A percentile compares a stretch with the other conserved stretches of the same genome.
Evolutionary conservation across 2,888 invertebrate species (phyloP).

Genomic region (Tipula helvola): DNA sequence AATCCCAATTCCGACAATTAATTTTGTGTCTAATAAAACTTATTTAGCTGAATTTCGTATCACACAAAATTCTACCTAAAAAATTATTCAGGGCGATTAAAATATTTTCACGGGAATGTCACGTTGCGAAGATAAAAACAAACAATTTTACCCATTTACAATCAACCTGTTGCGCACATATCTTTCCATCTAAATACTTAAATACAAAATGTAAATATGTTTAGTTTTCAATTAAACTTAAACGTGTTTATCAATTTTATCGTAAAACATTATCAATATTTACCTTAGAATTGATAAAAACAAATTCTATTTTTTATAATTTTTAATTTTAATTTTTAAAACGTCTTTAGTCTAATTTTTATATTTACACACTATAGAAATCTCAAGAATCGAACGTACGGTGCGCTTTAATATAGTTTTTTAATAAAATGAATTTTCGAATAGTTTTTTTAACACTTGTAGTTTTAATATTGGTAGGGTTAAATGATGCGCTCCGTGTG

Average conservation of each 20-base stretch:
- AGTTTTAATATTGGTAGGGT: neutral
- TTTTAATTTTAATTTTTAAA: neutral
- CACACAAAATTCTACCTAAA: neutral
- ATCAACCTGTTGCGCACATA: neutral
- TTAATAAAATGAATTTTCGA: neutral
- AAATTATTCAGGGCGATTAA: neutral
- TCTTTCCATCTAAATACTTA: neutral
- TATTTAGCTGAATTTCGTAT: neutral
- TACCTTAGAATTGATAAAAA: neutral
- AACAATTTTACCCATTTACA: neutral
- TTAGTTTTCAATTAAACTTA: neutral
- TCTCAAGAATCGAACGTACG: neutral
- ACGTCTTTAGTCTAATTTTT: neutral
- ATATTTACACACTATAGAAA: neutral
- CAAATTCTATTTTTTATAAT: neutral
- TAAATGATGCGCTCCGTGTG: neutral
- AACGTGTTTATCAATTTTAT: neutral
- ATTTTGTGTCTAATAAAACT: neutral
- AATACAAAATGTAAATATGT: neutral
- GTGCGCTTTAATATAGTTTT: neutral
- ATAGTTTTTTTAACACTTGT: neutral
- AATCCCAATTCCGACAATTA: neutral
- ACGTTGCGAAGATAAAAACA: too few relatives aligned
- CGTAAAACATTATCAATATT: neutral
- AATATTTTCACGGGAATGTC: neutral